Evolutionary conservation across 2,797 vertebrate genomes (phyloP).

Genomic region (Sibirionetta formosa): DNA sequence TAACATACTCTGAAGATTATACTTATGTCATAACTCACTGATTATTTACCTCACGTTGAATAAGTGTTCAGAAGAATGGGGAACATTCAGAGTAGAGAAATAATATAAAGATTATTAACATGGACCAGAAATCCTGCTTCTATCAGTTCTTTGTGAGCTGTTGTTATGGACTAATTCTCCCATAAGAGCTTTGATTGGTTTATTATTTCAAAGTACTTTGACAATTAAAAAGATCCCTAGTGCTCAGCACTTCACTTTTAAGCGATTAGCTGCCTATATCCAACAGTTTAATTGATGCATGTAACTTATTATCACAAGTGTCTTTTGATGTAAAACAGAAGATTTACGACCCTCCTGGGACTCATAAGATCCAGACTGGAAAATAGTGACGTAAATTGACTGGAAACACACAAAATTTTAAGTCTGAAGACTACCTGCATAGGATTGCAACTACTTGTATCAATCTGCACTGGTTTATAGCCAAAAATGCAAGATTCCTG

Average conservation of each 20-base stretch:
- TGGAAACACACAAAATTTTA: not conserved
- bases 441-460: not conserved
- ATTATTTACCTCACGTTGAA: not conserved
- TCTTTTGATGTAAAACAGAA: not conserved
- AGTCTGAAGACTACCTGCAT: not conserved
- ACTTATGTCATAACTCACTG: not conserved
- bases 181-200: not conserved
- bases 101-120: not conserved
- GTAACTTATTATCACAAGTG: not conserved
- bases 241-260: not conserved
- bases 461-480: not conserved
- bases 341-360: not conserved
- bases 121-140: not conserved
- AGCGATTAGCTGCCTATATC: not conserved
- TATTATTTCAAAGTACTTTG: not conserved
- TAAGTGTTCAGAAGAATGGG: not conserved
- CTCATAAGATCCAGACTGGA: fast-evolving
- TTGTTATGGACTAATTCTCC: not conserved
- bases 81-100: not conserved
- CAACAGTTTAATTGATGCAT: not conserved
- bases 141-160: not conserved
- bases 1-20: not conserved
- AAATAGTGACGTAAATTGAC: not conserved
- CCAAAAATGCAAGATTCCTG: not conserved
- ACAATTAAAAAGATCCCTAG: not conserved